Base-by-base conservation (phyloP, 2,797 vertebrate genomes). In the Molossus molossus region DNA sequence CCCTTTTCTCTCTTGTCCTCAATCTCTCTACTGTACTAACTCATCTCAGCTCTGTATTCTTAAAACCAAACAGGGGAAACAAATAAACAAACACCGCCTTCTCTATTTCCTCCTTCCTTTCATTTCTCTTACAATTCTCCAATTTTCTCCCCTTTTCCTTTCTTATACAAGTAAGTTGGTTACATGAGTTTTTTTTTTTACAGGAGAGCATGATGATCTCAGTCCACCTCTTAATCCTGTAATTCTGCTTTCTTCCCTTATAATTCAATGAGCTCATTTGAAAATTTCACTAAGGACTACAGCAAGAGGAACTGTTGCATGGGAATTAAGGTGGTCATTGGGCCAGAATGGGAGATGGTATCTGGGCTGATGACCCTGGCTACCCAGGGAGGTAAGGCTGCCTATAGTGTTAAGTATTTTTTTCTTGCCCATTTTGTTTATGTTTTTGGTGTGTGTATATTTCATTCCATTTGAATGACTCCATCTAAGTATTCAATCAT, bases 101-200 rank as follows among this genome's bases (percentile, higher is more conserved):
- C 5, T 65, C 0, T 27, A 21, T 58, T 25, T 70, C 21, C 12
- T 77, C 23, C 65, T 85, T 69, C 8, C 1, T 0, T 65, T 79
- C 9, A n/a, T 79, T 87, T 91, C 40, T 72, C 15, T 89, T 89
- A 17, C 48, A 80, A 3, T 48, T 79, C 27, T 20, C 15, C 58
- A 23, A 23, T 83, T 29, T 27, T 89, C 27, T 77, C 12, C 21
- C 64, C 40, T 65, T 64, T 33, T 65, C 37, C 33, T 86, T 94
- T 69, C 65, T 89, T 55, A 88, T 82, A 81, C 57, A 73, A n/a
- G 33, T n/a, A 48, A n/a, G 25, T 48, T 87, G 27, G n/a, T 90
- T 81, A 58, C 62, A 20, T 55, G 60, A 60, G 8, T 33, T 33
- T 33, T 33, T 33, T 58, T 67, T 20, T 73, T 83, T 73, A 53